Conservation (phyloP, 2,888 invertebrate genomes). For the Melangyna quadrimaculata region DNA sequence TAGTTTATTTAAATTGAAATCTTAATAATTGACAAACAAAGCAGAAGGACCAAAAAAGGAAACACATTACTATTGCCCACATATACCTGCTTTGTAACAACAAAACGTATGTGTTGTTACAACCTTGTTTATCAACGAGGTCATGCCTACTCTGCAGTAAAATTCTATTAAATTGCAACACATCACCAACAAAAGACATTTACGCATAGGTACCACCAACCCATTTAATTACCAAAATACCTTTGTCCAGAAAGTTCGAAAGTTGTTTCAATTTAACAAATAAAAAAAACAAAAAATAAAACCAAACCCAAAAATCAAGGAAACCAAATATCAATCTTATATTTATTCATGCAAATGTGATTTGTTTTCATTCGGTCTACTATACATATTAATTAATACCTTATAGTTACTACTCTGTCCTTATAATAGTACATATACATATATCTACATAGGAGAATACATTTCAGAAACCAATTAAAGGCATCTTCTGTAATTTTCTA, state of each 20-base stretch:
- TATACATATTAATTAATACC: background rate
- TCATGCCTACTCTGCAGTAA: too few relatives aligned
- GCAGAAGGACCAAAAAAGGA: background rate
- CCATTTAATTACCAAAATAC: background rate
- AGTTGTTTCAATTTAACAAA: background rate
- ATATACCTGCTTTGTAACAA: background rate
- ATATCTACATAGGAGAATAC: too few relatives aligned
- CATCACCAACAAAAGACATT: constrained; percentile 1
- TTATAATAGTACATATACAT: background rate
- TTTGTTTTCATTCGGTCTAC: background rate
- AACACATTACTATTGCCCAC: background rate
- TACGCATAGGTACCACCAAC: too few relatives aligned
- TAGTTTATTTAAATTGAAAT: background rate
- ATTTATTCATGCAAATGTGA: constrained; percentile 22
- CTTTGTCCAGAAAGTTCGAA: background rate
- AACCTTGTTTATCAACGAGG: background rate
- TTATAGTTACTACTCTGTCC: background rate
- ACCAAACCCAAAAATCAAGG: background rate
- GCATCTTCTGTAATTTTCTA: background rate
- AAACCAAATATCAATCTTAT: constrained; percentile 9
- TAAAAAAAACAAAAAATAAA: background rate
- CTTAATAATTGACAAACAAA: background rate
- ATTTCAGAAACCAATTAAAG: constrained; percentile 13
- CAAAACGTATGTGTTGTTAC: background rate
- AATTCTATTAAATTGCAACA: constrained; percentile 1